Conservation (phyloP, 2,797 vertebrate species). For the Ctenopoma kingsleyae region DNA sequence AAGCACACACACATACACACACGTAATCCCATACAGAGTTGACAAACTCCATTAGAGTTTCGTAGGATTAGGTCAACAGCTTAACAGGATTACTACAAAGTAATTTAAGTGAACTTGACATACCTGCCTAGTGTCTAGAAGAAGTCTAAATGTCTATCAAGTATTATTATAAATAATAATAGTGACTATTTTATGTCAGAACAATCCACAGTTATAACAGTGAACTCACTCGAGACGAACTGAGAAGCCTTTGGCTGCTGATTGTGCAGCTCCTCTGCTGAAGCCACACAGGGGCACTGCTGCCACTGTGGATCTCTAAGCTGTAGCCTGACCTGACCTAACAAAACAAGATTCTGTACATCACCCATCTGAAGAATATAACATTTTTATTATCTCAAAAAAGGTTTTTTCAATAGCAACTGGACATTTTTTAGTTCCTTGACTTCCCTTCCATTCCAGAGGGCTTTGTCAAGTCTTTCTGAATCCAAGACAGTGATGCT, state of each 20-base stretch:
- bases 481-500: too few relatives aligned
- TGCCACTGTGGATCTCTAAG: constrained; percentile 27
- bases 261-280: constrained; percentile 11
- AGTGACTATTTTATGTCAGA: not conserved
- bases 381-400: too few relatives aligned
- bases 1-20: constrained; percentile 15
- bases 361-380: not conserved
- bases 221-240: not conserved
- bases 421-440: too few relatives aligned
- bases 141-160: constrained; percentile 3
- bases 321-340: constrained; percentile 30
- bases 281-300: constrained; percentile 2
- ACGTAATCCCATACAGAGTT: constrained; percentile 62
- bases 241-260: not conserved
- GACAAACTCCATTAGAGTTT: constrained; percentile 74
- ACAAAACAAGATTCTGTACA: not conserved
- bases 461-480: too few relatives aligned
- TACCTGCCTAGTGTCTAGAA: constrained; percentile 12
- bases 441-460: too few relatives aligned
- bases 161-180: not conserved
- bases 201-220: not conserved
- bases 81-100: constrained; percentile 71
- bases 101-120: constrained; percentile 57
- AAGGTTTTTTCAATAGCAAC: too few relatives aligned
- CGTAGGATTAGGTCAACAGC: constrained; percentile 63